phyloP scores from a whole-genome alignment of 2,888 invertebrate species.

The Drosophila peninsularis region DNA sequence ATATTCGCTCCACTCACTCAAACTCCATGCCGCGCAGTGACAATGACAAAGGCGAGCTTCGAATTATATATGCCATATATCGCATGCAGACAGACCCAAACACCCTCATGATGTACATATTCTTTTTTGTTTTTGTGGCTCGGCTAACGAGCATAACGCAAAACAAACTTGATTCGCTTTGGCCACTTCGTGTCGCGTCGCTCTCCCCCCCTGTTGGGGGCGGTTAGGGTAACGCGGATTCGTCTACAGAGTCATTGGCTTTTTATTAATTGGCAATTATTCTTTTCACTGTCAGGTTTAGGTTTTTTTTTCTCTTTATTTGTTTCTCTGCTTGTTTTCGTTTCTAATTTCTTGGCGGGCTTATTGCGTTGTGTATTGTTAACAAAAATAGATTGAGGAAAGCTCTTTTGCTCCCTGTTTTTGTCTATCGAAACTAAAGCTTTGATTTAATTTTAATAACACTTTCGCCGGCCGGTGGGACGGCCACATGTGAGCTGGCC shows the following conservation, averaged over 20 bases:
- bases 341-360: slow-evolving; percentile 47
- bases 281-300: slow-evolving; percentile 50
- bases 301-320: slow-evolving; percentile 10
- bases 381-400: slow-evolving; percentile 7
- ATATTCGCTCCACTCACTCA: slow-evolving; percentile 48
- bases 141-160: slow-evolving; percentile 57
- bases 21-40: slow-evolving; percentile 32
- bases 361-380: slow-evolving; percentile 45
- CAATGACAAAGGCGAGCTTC: slow-evolving; percentile 56
- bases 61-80: slow-evolving; percentile 57
- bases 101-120: slow-evolving; percentile 63
- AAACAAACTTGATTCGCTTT: slow-evolving; percentile 60
- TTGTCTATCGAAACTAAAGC: slow-evolving; percentile 15
- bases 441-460: slow-evolving; percentile 71
- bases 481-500: slow-evolving; percentile 52
- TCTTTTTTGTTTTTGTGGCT: slow-evolving; percentile 9
- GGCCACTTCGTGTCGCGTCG: slow-evolving; percentile 48
- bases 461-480: slow-evolving; percentile 59
- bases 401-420: neutral
- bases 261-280: slow-evolving; percentile 76
- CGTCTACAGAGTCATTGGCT: slow-evolving; percentile 55
- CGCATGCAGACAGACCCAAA: slow-evolving; percentile 58
- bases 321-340: slow-evolving; percentile 31
- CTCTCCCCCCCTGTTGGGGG: too few relatives aligned
- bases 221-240: slow-evolving; percentile 20